Base-by-base conservation (phyloP, 2,797 vertebrate species). In the Sebastes miniatus region DNA sequence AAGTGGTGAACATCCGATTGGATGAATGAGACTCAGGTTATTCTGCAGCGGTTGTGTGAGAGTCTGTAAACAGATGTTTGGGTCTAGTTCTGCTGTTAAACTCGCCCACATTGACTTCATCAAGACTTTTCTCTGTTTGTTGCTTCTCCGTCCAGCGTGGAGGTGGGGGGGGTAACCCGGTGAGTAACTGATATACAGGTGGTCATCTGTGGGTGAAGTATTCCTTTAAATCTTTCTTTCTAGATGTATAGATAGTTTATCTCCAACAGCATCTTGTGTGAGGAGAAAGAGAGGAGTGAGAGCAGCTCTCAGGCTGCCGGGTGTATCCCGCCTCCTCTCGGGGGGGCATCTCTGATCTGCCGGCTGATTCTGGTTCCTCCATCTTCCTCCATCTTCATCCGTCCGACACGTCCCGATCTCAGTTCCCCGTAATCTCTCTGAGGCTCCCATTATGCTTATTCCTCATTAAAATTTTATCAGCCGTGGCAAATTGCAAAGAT, bases 401-500 rank as follows among this genome's bases (percentile, higher is more conserved):
- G 59, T 85, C 86, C 86, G 64, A 87, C 88, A 88, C 73, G 66
- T 88, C 86, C 90, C 86, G 77, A 89, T 89, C 88, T 73, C 77
- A 71, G 83, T 93, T 90, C 79, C 79, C 87, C 54, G 25, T 93
- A 93, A 94, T 95, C 94, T 93, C 92, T 91, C 78, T 52, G 79
- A 86, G 91, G 81, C 89, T 89, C 85, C 92, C 89, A 90, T 93
- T 93, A 91, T 93, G 89, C 94, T 94, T 92, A 93, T 93, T 95
- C 90, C 94, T 95, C 93, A 94, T 95, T 94, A 93, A 95, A 92
- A 87, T 93, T 87, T 92, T 90, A 95, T 95, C 94, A 93, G 91
- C 93, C 84, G 80, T 80, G 62, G 92, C 90, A 94, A 94, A 95
- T 94, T 92, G 94, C 87, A 89, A 85, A 94, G 95, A 95, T 95